Conservation (phyloP, 2,113 vertebrate species). For the Paraplagusia blochii region DNA sequence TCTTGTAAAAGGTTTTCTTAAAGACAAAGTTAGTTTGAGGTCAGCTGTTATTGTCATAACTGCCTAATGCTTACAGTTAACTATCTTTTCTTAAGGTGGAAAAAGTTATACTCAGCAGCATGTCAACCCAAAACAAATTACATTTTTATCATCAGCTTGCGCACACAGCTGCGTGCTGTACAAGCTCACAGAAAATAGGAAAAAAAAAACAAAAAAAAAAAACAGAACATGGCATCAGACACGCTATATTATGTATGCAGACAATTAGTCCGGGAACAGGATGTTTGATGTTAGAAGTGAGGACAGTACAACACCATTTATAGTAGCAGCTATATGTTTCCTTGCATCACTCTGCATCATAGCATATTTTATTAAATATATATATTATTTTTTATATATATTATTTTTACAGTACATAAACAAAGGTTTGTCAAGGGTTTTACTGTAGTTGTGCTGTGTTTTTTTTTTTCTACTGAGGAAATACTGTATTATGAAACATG, state of each 20-base stretch:
- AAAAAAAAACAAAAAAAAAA: too few species aligned
- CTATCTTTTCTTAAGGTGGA: neutral
- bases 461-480: neutral
- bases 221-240: neutral
- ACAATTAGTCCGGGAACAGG: neutral
- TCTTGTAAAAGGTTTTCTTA: neutral
- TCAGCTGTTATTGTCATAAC: neutral
- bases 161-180: neutral
- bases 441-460: neutral
- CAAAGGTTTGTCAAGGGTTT: too few species aligned
- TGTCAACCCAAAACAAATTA: neutral
- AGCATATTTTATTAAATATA: too few species aligned
- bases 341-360: too few species aligned
- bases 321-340: too few species aligned
- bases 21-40: conserved; percentile 7
- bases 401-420: too few species aligned
- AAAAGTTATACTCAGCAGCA: neutral
- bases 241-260: neutral
- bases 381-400: too few species aligned
- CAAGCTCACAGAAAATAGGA: too few species aligned
- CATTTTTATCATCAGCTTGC: too few species aligned
- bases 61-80: neutral
- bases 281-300: neutral
- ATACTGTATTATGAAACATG: neutral
- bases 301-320: too few species aligned